phyloP scores from a whole-genome alignment of 1,140 invertebrate genomes.

The Thaumatotibia leucotreta region DNA sequence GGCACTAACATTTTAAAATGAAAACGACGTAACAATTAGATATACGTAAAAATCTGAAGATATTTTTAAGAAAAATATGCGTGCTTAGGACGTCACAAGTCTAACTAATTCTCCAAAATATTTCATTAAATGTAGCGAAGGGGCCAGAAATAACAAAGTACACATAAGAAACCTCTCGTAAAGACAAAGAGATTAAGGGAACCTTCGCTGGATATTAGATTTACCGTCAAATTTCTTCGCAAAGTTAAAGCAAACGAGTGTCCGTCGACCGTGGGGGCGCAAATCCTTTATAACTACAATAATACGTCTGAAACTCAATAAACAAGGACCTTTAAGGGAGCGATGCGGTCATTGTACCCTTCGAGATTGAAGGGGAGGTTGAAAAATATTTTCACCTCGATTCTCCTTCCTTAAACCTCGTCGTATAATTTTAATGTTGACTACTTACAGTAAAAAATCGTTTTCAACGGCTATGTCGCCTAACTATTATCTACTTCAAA shows the following conservation, averaged over 20 bases:
- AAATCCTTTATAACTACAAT: constrained; percentile 25
- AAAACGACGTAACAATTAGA: no score
- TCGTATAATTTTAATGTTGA: not conserved
- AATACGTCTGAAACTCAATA: constrained; percentile 28
- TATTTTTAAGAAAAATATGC: constrained; percentile 1
- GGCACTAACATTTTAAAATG: no score
- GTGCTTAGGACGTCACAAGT: not conserved
- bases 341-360: constrained; percentile 9
- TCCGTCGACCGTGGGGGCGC: not conserved
- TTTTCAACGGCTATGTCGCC: not conserved
- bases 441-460: not conserved
- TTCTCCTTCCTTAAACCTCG: not conserved
- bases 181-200: constrained; percentile 13
- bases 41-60: no score
- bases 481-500: no score
- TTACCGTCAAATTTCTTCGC: constrained; percentile 26
- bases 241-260: constrained; percentile 22
- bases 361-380: constrained; percentile 15
- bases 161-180: constrained; percentile 14
- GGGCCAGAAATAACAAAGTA: constrained; percentile 6
- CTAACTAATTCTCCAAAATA: constrained; percentile 4
- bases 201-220: constrained; percentile 23
- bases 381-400: not conserved
- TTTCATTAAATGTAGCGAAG: constrained; percentile 7
- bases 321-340: constrained; percentile 20